phyloP scores from a whole-genome alignment of 2,113 vertebrate genomes.

The Cephalopterus ornatus region DNA sequence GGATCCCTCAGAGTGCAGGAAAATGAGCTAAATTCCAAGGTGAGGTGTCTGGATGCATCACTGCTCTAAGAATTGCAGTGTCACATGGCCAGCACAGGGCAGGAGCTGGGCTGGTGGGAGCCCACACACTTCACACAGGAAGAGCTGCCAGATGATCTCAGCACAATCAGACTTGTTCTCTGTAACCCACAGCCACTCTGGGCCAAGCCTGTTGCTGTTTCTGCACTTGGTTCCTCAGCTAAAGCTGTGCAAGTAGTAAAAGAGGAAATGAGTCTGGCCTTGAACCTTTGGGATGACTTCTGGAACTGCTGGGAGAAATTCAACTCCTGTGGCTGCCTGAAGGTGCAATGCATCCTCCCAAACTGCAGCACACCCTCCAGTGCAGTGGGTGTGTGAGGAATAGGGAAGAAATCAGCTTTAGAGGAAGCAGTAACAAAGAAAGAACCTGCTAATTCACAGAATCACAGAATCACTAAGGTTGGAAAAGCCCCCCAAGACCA shows the following conservation, averaged over 20 bases:
- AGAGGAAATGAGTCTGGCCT: neutral
- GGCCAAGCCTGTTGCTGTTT: neutral
- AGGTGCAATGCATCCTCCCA: neutral
- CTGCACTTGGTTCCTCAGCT: neutral
- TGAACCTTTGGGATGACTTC: fast-evolving
- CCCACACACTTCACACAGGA: fast-evolving
- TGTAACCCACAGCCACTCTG: fast-evolving
- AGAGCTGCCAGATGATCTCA: neutral
- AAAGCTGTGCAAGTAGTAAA: fast-evolving
- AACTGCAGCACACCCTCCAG: fast-evolving
- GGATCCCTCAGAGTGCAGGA: neutral
- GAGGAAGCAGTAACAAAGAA: neutral
- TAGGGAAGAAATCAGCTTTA: fast-evolving
- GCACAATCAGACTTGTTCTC: too few relatives aligned
- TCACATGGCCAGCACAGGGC: fast-evolving
- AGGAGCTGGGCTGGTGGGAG: neutral
- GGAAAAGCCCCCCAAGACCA: neutral
- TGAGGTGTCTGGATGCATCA: neutral
- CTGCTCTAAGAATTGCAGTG: neutral
- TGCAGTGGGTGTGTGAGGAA: fast-evolving
- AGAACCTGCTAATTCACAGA: neutral
- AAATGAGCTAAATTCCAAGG: neutral
- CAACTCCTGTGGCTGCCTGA: neutral
- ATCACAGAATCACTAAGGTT: fast-evolving
- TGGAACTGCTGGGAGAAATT: neutral